These are phyloP conservation scores for Australoheros scitulus DNA, from an alignment of 2,113 vertebrate genomes.

Conservation along the genomic window DNA sequence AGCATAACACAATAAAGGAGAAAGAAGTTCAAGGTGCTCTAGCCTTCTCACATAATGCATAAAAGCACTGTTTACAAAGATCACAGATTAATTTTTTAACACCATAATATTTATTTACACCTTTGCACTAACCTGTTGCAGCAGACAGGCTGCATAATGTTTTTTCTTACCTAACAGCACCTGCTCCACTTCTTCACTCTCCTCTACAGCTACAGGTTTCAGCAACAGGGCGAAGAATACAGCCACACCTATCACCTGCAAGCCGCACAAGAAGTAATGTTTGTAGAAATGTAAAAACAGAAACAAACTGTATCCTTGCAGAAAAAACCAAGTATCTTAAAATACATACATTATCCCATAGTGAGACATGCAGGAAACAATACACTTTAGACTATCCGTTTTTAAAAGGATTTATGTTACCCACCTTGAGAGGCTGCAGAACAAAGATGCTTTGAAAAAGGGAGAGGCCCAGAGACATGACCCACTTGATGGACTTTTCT, in stretches of 20 bases:
- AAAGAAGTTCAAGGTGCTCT: no score
- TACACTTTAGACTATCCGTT: neutral
- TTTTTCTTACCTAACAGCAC: slow-evolving; percentile 72
- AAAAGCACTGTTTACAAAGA: neutral
- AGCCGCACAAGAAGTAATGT: neutral
- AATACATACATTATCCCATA: neutral
- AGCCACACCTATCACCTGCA: slow-evolving; percentile 81
- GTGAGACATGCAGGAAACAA: neutral
- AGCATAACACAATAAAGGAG: neutral
- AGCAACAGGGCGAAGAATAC: slow-evolving; percentile 83
- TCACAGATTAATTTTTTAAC: neutral
- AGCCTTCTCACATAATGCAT: neutral
- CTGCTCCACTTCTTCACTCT: slow-evolving; percentile 76
- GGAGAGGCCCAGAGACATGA: slow-evolving; percentile 82
- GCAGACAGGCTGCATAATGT: neutral
- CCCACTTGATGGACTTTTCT: slow-evolving; percentile 81
- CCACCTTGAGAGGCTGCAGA: slow-evolving; percentile 85
- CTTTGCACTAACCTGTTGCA: neutral
- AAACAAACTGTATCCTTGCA: neutral
- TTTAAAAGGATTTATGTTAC: neutral
- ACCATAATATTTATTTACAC: neutral
- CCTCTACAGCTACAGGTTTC: slow-evolving; percentile 80
- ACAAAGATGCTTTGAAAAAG: slow-evolving; percentile 88
- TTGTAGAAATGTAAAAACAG: neutral
- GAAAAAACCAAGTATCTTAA: neutral